These are phyloP conservation scores for Poeciliopsis gracilis DNA, from an alignment of 2,797 vertebrate species.

Conservation along the genomic window DNA sequence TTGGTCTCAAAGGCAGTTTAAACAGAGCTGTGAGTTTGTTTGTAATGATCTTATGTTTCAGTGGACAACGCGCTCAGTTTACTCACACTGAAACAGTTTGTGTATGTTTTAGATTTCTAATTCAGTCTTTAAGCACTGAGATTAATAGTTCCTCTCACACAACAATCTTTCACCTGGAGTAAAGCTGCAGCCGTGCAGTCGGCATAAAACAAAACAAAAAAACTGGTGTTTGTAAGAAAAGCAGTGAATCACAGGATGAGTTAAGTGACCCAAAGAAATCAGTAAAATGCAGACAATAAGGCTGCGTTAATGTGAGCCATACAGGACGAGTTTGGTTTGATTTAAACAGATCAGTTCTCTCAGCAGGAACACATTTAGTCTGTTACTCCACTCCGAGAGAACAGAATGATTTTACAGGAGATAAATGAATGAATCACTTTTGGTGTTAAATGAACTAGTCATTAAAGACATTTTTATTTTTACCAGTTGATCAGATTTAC, in stretches of 20 bases:
- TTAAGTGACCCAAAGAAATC: neutral
- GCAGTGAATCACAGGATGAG: neutral
- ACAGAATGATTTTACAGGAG: neutral
- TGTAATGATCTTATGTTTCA: constrained; percentile 1
- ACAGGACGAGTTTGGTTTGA: neutral
- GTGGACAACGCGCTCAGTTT: neutral
- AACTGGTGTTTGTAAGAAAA: neutral
- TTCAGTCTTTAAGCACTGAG: neutral
- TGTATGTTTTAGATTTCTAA: neutral
- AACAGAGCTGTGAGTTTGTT: neutral
- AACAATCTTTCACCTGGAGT: neutral
- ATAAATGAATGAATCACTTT: neutral
- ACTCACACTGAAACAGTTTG: neutral
- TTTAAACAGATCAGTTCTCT: neutral
- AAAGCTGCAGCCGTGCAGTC: neutral
- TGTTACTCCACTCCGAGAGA: neutral
- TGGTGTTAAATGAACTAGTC: neutral
- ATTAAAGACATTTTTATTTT: neutral
- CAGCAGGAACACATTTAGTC: neutral
- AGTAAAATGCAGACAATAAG: neutral
- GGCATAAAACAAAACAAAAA: neutral
- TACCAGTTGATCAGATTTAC: neutral
- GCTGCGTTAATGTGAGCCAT: neutral
- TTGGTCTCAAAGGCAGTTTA: neutral
- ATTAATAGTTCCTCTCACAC: neutral